Evolutionary conservation across 2,113 vertebrate species (phyloP).

Genomic region (Apodemus sylvaticus): DNA sequence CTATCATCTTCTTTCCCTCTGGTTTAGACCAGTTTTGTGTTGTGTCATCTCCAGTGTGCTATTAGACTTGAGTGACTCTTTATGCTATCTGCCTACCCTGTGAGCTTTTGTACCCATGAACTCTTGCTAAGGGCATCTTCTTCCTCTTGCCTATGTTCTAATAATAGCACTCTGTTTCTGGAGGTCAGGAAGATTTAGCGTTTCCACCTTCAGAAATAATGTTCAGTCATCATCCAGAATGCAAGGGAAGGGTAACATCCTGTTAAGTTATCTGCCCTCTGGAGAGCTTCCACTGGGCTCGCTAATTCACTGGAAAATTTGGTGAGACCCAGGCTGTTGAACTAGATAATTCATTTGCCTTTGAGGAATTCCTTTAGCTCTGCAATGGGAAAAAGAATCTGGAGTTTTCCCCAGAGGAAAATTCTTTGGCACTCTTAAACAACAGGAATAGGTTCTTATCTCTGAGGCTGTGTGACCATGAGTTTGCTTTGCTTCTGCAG

Average conservation of each 20-base stretch:
- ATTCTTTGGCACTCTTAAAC: slow-evolving; percentile 38
- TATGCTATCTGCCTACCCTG: background rate
- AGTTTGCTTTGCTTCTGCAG: background rate
- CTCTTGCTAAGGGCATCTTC: background rate
- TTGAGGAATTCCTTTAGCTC: slow-evolving; percentile 35
- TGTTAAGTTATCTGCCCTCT: background rate
- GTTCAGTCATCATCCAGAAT: slow-evolving; percentile 9
- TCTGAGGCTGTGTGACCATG: background rate
- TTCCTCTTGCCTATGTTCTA: slow-evolving; percentile 20
- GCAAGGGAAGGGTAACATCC: background rate
- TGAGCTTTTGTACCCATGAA: slow-evolving; percentile 1
- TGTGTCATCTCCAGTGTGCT: background rate
- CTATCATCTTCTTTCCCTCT: background rate
- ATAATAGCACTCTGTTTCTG: slow-evolving; percentile 25
- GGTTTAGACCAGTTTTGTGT: background rate
- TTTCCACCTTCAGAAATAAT: slow-evolving; percentile 36
- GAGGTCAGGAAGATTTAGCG: slow-evolving; percentile 48
- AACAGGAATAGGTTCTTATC: slow-evolving; percentile 9
- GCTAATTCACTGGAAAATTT: slow-evolving; percentile 50
- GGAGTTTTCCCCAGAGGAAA: background rate
- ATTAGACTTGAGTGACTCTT: background rate
- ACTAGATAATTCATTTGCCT: slow-evolving; percentile 46
- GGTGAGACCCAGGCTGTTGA: slow-evolving; percentile 14
- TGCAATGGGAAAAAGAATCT: background rate
- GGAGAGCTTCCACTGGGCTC: background rate